Evolutionary conservation across 2,113 vertebrate genomes (phyloP).

Genomic region (Corapipo altera): DNA sequence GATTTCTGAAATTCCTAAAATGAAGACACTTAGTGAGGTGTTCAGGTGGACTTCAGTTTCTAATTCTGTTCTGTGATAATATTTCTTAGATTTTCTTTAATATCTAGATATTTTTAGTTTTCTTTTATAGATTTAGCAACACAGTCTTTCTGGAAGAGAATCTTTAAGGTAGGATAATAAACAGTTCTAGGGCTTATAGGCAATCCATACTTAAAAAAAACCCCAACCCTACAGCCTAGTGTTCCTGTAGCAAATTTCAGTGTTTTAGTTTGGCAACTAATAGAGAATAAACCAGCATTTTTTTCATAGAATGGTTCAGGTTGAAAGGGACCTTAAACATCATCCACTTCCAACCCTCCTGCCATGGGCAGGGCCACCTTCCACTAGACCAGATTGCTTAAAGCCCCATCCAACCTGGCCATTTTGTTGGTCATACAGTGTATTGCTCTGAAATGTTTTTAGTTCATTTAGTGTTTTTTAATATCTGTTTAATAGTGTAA

Average conservation of each 20-base stretch:
- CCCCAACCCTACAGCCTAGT: not conserved
- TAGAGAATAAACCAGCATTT: not conserved
- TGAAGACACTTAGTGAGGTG: not conserved
- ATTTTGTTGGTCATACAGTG: not conserved
- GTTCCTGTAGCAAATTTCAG: not conserved
- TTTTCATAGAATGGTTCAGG: not conserved
- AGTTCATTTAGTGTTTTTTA: not conserved
- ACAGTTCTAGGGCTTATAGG: not conserved
- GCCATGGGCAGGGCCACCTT: not conserved
- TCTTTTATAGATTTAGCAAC: not conserved
- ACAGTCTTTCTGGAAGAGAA: not conserved
- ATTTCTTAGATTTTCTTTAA: not conserved
- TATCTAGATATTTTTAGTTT: not conserved
- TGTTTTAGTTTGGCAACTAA: not conserved
- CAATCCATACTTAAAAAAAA: not conserved
- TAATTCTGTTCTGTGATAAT: not conserved
- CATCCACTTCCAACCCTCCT: not conserved
- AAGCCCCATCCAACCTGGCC: not conserved
- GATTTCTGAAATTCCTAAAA: not conserved
- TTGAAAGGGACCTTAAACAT: not conserved
- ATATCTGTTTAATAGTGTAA: not conserved
- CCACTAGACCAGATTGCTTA: not conserved
- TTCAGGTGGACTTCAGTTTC: not conserved
- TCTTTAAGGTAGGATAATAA: not conserved
- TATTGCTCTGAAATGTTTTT: not conserved